Conservation (phyloP, 2,113 vertebrate species). For the Salvelinus sp. region DNA sequence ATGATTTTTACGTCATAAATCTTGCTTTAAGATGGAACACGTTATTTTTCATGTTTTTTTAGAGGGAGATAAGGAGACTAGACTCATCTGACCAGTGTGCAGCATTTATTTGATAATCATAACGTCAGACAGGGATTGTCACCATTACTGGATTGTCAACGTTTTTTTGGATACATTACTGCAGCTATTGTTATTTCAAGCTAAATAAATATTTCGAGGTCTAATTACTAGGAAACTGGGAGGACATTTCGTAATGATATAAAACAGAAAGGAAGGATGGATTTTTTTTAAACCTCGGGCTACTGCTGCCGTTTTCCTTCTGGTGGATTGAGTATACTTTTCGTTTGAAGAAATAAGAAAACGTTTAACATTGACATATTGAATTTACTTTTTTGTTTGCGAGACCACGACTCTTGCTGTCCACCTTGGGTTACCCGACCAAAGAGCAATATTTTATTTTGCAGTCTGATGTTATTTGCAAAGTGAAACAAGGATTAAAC, state of each 20-base stretch:
- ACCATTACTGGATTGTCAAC: constrained; percentile 42
- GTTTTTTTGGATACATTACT: constrained; percentile 16
- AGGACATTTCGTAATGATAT: constrained; percentile 76
- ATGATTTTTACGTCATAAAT: constrained; percentile 30
- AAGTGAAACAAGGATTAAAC: constrained; percentile 71
- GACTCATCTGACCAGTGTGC: constrained; percentile 28
- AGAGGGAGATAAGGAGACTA: constrained; percentile 29
- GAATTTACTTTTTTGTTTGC: constrained; percentile 28
- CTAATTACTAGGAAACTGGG: constrained; percentile 10
- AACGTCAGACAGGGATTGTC: constrained; percentile 56
- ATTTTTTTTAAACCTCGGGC: constrained; percentile 60
- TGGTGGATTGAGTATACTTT: constrained; percentile 62
- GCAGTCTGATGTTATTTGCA: constrained; percentile 51
- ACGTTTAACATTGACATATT: constrained; percentile 35
- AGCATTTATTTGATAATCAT: constrained; percentile 50
- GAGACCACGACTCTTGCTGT: constrained; percentile 25
- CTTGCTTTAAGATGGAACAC: constrained; percentile 24
- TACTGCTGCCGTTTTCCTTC: constrained; percentile 66
- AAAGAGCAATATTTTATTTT: constrained; percentile 44
- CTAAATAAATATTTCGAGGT: constrained; percentile 22
- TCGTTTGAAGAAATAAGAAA: constrained; percentile 36
- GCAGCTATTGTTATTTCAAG: constrained; percentile 35
- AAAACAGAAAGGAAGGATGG: constrained; percentile 77
- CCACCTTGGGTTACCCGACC: constrained; percentile 40
- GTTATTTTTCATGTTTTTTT: constrained; percentile 28